Conservation (phyloP, 1,140 invertebrate genomes). For the Drosophila orena region DNA sequence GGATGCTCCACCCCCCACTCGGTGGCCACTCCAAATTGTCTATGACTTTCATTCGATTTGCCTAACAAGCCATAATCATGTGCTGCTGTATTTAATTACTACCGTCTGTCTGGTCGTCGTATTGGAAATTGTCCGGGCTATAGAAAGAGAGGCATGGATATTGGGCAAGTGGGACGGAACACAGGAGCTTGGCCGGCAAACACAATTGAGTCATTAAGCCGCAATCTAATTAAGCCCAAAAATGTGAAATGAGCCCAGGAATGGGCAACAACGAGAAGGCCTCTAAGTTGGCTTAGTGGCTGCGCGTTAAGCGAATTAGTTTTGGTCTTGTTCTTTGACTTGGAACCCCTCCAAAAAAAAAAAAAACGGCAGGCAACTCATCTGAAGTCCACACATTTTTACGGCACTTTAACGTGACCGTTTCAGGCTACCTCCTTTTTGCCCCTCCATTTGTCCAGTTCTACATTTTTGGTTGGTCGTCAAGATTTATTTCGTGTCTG, state of each 20-base stretch:
- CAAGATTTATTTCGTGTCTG: constrained; percentile 79
- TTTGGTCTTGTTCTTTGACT: constrained; percentile 64
- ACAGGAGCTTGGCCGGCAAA: constrained; percentile 44
- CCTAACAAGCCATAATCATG: constrained; percentile 80
- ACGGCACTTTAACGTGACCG: constrained; percentile 76
- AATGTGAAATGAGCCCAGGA: constrained; percentile 63
- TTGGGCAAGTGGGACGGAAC: background rate
- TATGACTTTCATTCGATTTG: constrained; percentile 75
- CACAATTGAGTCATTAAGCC: constrained; percentile 82
- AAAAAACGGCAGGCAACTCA: constrained; percentile 19
- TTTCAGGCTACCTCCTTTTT: constrained; percentile 39
- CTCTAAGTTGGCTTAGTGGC: constrained; percentile 34
- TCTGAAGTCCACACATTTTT: constrained; percentile 51
- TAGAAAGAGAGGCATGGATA: background rate
- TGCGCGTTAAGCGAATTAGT: constrained; percentile 57
- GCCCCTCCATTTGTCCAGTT: constrained; percentile 33
- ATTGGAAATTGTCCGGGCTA: constrained; percentile 61
- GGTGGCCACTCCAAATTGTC: constrained; percentile 36
- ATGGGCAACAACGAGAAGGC: constrained; percentile 21
- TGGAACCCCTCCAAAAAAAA: background rate
- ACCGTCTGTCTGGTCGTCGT: constrained; percentile 57
- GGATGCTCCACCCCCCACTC: constrained; percentile 10
- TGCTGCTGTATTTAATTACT: constrained; percentile 81
- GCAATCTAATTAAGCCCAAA: constrained; percentile 80
- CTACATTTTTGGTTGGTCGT: constrained; percentile 53